phyloP scores from a whole-genome alignment of 2,797 vertebrate species.

The Prionace glauca region DNA sequence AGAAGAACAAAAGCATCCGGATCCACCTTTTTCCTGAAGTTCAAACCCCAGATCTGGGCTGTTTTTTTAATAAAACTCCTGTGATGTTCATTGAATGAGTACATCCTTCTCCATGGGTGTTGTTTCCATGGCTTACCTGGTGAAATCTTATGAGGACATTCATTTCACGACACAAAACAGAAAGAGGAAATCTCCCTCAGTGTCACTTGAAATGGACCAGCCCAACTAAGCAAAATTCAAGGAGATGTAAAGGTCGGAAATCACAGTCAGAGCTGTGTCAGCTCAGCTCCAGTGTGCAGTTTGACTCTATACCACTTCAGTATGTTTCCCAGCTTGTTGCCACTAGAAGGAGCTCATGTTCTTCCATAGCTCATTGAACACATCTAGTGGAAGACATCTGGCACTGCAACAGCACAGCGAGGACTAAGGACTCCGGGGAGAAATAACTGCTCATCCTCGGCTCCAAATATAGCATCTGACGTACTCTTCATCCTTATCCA shows the following conservation, averaged over 20 bases:
- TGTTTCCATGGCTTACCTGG: background rate
- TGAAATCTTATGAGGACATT: background rate
- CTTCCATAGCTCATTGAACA: background rate
- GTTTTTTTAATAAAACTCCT: background rate
- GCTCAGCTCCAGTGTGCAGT: background rate
- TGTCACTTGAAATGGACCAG: background rate
- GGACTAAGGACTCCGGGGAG: background rate
- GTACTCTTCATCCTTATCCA: background rate
- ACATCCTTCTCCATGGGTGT: background rate
- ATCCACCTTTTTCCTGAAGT: background rate
- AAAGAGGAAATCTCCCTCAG: background rate
- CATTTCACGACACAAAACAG: background rate
- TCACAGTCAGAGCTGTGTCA: background rate
- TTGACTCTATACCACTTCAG: background rate
- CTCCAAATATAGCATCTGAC: no score
- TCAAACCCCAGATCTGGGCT: background rate
- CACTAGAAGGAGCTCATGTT: background rate
- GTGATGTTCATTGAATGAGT: background rate
- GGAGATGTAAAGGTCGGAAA: background rate
- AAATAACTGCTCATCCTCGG: background rate
- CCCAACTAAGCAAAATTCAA: background rate
- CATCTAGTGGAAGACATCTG: background rate
- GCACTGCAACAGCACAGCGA: background rate
- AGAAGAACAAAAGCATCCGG: background rate
- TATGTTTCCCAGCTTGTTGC: background rate